A percentile compares a stretch with the other conserved stretches of the same genome.
phyloP scores from a whole-genome alignment of 2,888 invertebrate genomes.

The Lissonota sp. region DNA sequence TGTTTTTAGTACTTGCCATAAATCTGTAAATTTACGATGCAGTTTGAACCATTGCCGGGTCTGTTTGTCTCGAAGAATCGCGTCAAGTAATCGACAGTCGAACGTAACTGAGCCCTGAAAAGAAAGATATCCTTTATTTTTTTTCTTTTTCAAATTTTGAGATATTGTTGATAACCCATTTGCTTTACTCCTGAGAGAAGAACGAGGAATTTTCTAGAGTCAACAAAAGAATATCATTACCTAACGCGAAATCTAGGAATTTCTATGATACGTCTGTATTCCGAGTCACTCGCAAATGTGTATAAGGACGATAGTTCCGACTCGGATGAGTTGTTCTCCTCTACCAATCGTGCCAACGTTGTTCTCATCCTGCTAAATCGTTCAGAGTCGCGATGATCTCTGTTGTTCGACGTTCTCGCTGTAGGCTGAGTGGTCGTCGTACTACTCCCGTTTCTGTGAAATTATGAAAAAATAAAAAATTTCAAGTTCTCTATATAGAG shows the following conservation, averaged over 20 bases:
- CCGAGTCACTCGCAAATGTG: background rate
- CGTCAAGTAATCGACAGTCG: slow-evolving; percentile 84
- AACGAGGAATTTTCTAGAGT: no score
- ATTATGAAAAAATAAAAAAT: background rate
- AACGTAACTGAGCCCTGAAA: slow-evolving; percentile 82
- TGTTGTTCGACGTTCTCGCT: slow-evolving; percentile 5
- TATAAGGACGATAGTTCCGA: background rate
- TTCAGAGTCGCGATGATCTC: slow-evolving; percentile 54
- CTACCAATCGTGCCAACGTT: slow-evolving; percentile 72
- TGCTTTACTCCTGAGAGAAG: no score
- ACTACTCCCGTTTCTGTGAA: slow-evolving; percentile 19
- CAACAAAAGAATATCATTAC: slow-evolving; percentile 1
- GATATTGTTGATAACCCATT: background rate
- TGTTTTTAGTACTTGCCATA: slow-evolving; percentile 71
- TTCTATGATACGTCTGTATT: slow-evolving; percentile 9
- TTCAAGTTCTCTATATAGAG: background rate
- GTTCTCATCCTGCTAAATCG: slow-evolving; percentile 74
- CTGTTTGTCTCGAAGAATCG: slow-evolving; percentile 84
- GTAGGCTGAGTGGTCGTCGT: slow-evolving; percentile 23
- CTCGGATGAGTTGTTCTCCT: slow-evolving; percentile 71
- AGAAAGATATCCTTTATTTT: background rate
- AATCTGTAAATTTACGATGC: slow-evolving; percentile 77
- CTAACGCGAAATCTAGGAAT: slow-evolving; percentile 43
- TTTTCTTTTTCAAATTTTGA: background rate
- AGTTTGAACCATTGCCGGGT: slow-evolving; percentile 72